Conservation (phyloP, 2,797 vertebrate genomes). For the Serranus cabrilla region DNA sequence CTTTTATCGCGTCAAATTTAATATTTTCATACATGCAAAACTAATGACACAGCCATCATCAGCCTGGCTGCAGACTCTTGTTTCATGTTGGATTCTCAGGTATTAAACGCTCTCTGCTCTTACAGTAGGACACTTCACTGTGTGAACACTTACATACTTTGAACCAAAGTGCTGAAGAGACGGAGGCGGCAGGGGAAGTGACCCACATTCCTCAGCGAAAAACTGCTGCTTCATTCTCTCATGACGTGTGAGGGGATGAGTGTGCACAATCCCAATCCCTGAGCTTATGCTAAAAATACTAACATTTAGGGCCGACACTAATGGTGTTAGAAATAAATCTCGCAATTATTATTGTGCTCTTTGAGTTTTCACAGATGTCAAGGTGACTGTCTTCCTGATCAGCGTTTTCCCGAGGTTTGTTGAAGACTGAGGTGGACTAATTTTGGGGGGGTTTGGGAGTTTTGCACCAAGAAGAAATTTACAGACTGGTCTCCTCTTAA, state of each 20-base stretch:
- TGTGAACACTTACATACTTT: conserved; percentile 12
- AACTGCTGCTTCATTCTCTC: conserved; percentile 50
- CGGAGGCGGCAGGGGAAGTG: conserved; percentile 59
- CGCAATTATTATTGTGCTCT: background rate
- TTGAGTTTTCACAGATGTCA: background rate
- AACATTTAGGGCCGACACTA: background rate
- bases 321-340: background rate
- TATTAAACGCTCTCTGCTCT: background rate
- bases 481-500: too few species aligned
- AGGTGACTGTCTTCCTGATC: background rate
- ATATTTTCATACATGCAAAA: background rate
- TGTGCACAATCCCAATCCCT: background rate
- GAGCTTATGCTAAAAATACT: background rate
- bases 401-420: too few species aligned
- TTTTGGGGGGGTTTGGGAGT: too few species aligned
- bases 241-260: background rate
- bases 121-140: background rate
- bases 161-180: conserved; percentile 14
- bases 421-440: too few species aligned
- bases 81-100: background rate
- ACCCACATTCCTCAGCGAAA: conserved; percentile 64
- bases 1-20: background rate
- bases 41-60: too few species aligned
- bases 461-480: too few species aligned
- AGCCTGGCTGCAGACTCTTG: background rate